These are phyloP conservation scores for Leucania comma DNA, from an alignment of 2,888 invertebrate genomes.

Conservation along the genomic window DNA sequence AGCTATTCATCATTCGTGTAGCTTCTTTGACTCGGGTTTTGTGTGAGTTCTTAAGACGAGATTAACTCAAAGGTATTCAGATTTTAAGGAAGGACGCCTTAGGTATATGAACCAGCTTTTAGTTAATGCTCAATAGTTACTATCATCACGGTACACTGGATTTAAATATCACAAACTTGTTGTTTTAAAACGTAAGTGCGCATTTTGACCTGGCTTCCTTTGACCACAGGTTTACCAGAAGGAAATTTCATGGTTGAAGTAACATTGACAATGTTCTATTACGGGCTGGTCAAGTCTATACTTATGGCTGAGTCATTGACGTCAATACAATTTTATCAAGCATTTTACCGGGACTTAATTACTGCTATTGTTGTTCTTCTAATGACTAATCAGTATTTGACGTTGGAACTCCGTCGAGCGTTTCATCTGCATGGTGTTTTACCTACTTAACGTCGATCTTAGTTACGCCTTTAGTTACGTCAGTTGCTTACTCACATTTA, in stretches of 20 bases:
- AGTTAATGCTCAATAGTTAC: constrained; percentile 8
- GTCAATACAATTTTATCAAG: constrained; percentile 57
- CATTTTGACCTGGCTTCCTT: constrained; percentile 43
- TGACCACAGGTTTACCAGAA: constrained; percentile 31
- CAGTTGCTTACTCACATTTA: constrained; percentile 50
- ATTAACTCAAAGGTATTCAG: constrained; percentile 12
- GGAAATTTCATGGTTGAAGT: constrained; percentile 56
- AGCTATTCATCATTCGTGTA: constrained; percentile 11
- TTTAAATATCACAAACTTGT: constrained; percentile 22
- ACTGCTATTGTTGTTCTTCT: constrained; percentile 55
- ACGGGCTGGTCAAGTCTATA: constrained; percentile 43
- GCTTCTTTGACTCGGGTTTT: constrained; percentile 14
- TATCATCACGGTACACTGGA: constrained; percentile 32
- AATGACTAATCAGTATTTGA: constrained; percentile 58
- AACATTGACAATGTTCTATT: constrained; percentile 55
- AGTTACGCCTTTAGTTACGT: constrained; percentile 52
- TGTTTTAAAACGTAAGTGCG: constrained; percentile 16
- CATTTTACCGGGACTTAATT: constrained; percentile 56
- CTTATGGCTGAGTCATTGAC: constrained; percentile 56
- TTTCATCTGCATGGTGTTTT: constrained; percentile 31
- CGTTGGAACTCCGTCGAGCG: constrained; percentile 39
- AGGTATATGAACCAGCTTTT: constrained; percentile 16
- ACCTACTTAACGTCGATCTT: constrained; percentile 17
- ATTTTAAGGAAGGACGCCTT: constrained; percentile 7
- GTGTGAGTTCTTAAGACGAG: constrained; percentile 8